Percentiles rank a stretch among this genome's conserved stretches.
Conservation (phyloP, 1,140 invertebrate genomes). For the Bombus superbus region DNA sequence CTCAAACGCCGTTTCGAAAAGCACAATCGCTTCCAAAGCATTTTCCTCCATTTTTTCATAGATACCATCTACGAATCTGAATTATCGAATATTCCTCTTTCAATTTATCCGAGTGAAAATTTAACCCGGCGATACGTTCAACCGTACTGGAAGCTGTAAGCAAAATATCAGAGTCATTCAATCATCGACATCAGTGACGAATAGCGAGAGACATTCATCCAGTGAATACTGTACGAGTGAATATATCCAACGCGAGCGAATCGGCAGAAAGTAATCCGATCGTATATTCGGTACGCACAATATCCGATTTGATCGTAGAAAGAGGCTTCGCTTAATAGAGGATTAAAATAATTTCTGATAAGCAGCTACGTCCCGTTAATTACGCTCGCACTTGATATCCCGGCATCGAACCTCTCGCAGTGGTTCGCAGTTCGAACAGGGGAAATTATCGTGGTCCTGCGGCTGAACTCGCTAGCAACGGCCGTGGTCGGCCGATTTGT, state of each 20-base stretch:
- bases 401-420: slow-evolving; percentile 1
- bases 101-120: neutral
- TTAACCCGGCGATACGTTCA: neutral
- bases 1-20: neutral
- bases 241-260: neutral
- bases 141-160: neutral
- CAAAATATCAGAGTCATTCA: neutral
- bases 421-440: neutral
- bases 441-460: slow-evolving; percentile 17
- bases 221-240: neutral
- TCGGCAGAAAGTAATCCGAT: neutral
- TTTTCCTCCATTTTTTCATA: neutral
- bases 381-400: slow-evolving; percentile 36
- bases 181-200: neutral
- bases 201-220: neutral
- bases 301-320: neutral
- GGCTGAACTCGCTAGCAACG: neutral
- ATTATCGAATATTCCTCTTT: neutral
- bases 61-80: neutral
- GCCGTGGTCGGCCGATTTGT: slow-evolving; percentile 41
- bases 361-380: slow-evolving; percentile 49
- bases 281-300: no score
- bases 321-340: slow-evolving; percentile 30
- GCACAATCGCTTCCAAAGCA: no score
- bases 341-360: slow-evolving; percentile 58